Percentiles rank a stretch among this genome's conserved stretches.
These are phyloP conservation scores for Phytoseiulus persimilis DNA, from an alignment of 2,888 invertebrate genomes.

Conservation along the genomic window DNA sequence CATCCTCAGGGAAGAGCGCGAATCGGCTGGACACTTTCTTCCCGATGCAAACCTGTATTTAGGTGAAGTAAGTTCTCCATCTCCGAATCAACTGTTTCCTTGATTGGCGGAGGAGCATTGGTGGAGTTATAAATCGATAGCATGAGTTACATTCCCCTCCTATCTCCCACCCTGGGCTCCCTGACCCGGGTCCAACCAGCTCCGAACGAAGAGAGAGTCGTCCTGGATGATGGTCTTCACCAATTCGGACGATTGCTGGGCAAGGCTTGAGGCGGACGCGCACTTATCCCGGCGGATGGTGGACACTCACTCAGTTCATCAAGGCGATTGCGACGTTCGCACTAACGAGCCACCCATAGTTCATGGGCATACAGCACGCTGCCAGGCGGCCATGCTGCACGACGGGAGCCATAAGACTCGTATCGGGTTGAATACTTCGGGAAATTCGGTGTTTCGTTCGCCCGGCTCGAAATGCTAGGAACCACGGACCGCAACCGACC, in stretches of 20 bases:
- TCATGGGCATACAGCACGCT: neutral
- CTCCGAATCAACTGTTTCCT: neutral
- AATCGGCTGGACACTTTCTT: too few relatives aligned
- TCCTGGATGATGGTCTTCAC: neutral
- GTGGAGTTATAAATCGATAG: neutral
- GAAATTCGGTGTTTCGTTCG: neutral
- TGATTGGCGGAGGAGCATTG: neutral
- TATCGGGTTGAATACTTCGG: too few relatives aligned
- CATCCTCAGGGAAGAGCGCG: too few relatives aligned
- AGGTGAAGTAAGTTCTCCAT: neutral
- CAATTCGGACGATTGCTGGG: neutral
- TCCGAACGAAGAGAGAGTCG: neutral
- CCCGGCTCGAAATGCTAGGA: neutral
- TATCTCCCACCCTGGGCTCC: neutral
- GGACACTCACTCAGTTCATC: neutral
- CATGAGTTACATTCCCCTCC: neutral
- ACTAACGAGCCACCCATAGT: neutral
- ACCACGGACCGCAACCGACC: neutral
- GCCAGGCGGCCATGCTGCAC: neutral
- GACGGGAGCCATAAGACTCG: too few relatives aligned
- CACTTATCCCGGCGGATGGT: neutral
- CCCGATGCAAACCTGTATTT: too few relatives aligned
- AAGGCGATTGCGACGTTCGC: neutral
- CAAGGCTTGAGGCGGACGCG: neutral
- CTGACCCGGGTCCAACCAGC: neutral